Base-by-base conservation (phyloP, 2,888 invertebrate species). In the Epinotia ramella region DNA sequence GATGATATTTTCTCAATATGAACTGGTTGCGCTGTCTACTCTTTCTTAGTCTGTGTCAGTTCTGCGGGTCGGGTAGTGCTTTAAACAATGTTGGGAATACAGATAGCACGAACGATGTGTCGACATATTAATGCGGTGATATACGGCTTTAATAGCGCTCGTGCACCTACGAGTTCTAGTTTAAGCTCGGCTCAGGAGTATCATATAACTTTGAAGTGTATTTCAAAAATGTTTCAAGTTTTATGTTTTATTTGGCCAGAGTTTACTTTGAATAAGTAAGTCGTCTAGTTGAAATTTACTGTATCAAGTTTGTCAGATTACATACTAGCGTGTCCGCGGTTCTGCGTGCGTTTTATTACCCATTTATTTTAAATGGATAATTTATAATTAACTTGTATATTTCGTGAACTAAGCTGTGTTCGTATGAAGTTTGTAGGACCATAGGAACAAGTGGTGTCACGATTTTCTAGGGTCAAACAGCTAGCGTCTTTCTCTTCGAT, bases 61-160 rank as follows among this genome's bases (percentile, higher is more conserved):
- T 16, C 57, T 56, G 9, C 40, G 40, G 40, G 40, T 40, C 11
- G 24, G 16, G 46, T 33, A 70, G 63, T 59, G 53, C 49, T 13
- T 73, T 13, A 44, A 53, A 73, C 67, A 73, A 67, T 62, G 73
- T 73, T 46, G 73, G 62, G 65, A 33, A 59, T 65, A 40, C 49
- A 63, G 49, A 46, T 59, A 60, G 46, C 57, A 59, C 24, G 59
- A 60, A 60, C 57, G 64, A 53, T 56, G 67, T 40, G 67, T 59
- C n/a, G 60, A 73, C 49, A n/a, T 53, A 73, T 65, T 53, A 73
- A 66, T 60, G 59, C 20, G 20, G 66, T 20, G 59, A 60, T 73
- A 60, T 66, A 73, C 49, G 59, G 59, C 49, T 57, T 73, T 73
- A 66, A 60, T 73, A 66, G 60, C 13, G 49, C 28, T 71, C 53